phyloP scores from a whole-genome alignment of 2,797 vertebrate genomes.

The Natrix natrix region DNA sequence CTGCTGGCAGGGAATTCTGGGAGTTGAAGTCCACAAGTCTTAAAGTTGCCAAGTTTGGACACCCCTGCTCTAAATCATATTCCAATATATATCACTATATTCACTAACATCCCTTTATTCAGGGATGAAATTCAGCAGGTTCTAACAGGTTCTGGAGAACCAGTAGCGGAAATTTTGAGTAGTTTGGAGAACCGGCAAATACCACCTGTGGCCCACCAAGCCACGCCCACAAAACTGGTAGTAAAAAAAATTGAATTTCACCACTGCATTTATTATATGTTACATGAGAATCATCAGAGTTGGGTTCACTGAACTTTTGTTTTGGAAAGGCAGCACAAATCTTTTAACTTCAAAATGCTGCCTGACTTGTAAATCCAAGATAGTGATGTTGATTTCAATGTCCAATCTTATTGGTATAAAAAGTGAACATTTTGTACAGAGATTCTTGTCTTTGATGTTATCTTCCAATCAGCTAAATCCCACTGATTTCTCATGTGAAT shows the following conservation, averaged over 20 bases:
- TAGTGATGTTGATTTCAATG: background rate
- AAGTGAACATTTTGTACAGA: background rate
- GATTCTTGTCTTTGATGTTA: background rate
- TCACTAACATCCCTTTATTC: background rate
- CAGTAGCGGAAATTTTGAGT: no score
- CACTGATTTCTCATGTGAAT: background rate
- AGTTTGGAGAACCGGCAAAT: no score
- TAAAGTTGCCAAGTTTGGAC: no score
- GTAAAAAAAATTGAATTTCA: no score
- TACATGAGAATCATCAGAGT: background rate
- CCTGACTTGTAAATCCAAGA: background rate
- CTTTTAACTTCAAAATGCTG: background rate
- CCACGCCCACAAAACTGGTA: no score
- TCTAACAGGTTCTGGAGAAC: no score
- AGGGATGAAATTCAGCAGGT: no score
- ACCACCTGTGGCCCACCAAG: no score
- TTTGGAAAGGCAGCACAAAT: background rate
- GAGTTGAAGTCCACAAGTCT: no score
- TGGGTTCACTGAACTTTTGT: background rate
- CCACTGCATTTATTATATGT: background rate
- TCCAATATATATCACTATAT: background rate
- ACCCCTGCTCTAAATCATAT: background rate
- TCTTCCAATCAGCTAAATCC: background rate
- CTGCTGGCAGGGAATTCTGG: no score
- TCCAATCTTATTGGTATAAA: background rate